These are phyloP conservation scores for Amblyraja radiata DNA, from an alignment of 2,797 vertebrate genomes.

Conservation along the genomic window DNA sequence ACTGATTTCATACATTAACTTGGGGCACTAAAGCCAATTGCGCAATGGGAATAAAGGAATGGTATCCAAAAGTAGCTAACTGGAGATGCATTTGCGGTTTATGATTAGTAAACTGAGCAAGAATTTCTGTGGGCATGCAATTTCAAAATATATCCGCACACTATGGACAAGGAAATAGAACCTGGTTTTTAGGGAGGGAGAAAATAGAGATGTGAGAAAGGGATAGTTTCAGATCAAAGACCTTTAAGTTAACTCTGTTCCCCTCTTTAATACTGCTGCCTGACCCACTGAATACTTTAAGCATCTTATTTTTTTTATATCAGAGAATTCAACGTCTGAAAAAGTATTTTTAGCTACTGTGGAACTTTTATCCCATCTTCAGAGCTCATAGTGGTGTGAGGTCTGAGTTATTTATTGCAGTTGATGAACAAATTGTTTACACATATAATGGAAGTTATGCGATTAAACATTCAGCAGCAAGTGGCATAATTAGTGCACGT, in stretches of 20 bases:
- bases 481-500: not conserved
- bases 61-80: not conserved
- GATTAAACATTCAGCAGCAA: not conserved
- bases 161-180: too few species aligned
- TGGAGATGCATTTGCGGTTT: not conserved
- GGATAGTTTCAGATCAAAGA: not conserved
- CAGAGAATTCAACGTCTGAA: not conserved
- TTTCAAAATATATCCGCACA: not conserved
- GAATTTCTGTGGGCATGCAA: too few species aligned
- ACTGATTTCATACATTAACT: not conserved
- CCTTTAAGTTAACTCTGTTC: too few species aligned
- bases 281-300: too few species aligned
- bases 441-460: not conserved
- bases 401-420: not conserved
- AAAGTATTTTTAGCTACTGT: not conserved
- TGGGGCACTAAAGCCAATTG: not conserved
- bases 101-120: not conserved
- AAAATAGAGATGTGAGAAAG: not conserved
- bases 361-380: not conserved
- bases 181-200: not conserved
- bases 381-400: not conserved
- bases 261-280: too few species aligned
- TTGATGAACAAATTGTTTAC: not conserved
- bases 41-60: not conserved
- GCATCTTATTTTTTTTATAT: too few species aligned